phyloP scores from a whole-genome alignment of 2,113 vertebrate genomes.

The Hepsetus odoe region DNA sequence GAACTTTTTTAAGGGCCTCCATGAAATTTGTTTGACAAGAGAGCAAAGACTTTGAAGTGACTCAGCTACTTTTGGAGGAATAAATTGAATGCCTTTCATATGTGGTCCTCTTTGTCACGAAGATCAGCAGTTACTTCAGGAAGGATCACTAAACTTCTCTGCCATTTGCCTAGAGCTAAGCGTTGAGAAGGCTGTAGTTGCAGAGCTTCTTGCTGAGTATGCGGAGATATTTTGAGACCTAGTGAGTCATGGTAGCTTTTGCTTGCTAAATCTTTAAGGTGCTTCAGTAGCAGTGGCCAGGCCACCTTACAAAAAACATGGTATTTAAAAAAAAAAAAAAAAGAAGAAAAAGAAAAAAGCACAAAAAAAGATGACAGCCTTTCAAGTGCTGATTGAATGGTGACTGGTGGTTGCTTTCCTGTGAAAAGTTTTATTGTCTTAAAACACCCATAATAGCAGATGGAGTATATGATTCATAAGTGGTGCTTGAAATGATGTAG shows the following conservation, averaged over 20 bases:
- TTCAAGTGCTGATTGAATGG: not conserved
- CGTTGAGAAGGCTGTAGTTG: conserved; percentile 17
- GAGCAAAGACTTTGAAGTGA: conserved; percentile 5
- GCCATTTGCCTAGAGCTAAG: conserved; percentile 5
- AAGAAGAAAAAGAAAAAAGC: not conserved
- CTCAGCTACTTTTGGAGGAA: conserved; percentile 10
- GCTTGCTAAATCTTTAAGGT: conserved; percentile 30
- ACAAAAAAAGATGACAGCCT: not conserved
- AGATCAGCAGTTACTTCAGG: not conserved
- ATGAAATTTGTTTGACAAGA: conserved; percentile 14
- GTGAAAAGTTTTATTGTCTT: conserved; percentile 6
- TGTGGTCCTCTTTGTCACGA: not conserved
- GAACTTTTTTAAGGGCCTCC: not conserved
- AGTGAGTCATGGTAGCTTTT: conserved; percentile 36
- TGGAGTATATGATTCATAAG: conserved; percentile 11
- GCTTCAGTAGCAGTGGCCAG: not conserved
- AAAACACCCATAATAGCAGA: not conserved
- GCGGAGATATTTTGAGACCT: conserved; percentile 44
- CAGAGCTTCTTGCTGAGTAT: conserved; percentile 43
- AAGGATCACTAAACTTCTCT: not conserved
- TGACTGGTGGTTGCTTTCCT: not conserved
- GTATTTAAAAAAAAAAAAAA: not conserved
- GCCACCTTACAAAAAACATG: not conserved
- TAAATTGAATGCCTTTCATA: conserved; percentile 26
- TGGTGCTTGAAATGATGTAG: conserved; percentile 12